Evolutionary conservation across 2,888 invertebrate species (phyloP), one percentile per base, ranked within the genome.

Genomic region (Pherbina coryleti): DNA sequence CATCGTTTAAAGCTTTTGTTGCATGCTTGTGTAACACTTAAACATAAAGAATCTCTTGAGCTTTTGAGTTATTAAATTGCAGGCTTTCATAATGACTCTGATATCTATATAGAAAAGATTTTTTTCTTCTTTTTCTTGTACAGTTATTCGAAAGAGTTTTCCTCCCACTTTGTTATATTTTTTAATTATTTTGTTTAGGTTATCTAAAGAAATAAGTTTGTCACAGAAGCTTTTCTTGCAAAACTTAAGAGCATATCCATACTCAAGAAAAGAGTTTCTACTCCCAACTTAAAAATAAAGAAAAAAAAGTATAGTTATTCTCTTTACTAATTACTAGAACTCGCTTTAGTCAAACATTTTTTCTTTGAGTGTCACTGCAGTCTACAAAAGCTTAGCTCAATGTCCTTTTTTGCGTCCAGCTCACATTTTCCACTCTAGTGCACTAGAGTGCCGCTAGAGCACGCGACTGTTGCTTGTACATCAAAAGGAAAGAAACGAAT

Each of bases 351-450:
- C 44, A 44, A 44, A 44, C 44, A 44, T 44, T 44, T 11, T n/a
- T 44, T 1, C 14, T 44, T 44, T 44, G 44, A 44, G 44, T 72
- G 60, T 60, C 44, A 28, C n/a, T 44, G 57, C 34, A 72, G 51
- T 73, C 62, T 44, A 73, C 60, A 44, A 22, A 11, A 5, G 72
- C 60, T 37, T n/a, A 55, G 25, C 44, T 44, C 44, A 44, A 28
- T 60, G 60, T 60, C 60, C 28, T 60, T 60, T 60, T 55, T 25
- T 60, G 11, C 60, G 25, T 60, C 60, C 60, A 60, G 28, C 28
- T 25, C 60, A 60, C 28, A 14, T 60, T 60, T 60, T 60, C 19
- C 22, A 60, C 60, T 60, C 3, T 14, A 25, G 60, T 60, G 28
- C 60, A 19, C 60, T 25, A 11, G 28, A 28, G 19, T 14, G 28